Evolutionary conservation across 2,797 vertebrate genomes (phyloP), one percentile per base, ranked within the genome.

Genomic region (Stomatorhinus walkeri): DNA sequence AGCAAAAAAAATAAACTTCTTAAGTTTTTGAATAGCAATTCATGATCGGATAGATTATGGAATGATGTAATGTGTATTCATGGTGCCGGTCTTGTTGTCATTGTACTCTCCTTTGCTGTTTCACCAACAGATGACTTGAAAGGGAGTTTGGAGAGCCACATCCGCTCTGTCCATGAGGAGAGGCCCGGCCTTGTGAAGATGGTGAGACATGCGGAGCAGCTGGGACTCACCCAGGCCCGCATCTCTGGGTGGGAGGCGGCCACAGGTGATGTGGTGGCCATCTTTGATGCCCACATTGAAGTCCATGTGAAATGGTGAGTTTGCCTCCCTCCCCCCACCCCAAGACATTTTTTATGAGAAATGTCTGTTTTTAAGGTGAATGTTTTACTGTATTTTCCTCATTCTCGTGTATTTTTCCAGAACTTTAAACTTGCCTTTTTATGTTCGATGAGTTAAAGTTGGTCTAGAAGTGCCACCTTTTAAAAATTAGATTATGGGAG

Each of bases 201-300:
- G 90, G 49, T 96, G 72, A 88, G 79, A 1, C 96, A 97, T 89
- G 14, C 89, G 0, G 89, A 94, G 91, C 95, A 94, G 91, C 93
- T 94, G 40, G 96, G 96, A 2, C 95, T 97, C 22, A 94, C 96
- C 3, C 94, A 95, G 90, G 96, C 95, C 81, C 92, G 93, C 40
- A 92, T 96, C 88, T 95, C 95, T 0, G 96, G 96, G 2, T 96
- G 95, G 95, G 92, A 91, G 91, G 91, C 16, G 0, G 94, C 96
- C 14, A 89, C 32, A 0, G 96, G 95, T 0, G 95, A 97, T 0
- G 96, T 96, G 88, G 95, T 97, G 9, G 95, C 95, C 89, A 96
- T 97, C 91, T 91, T 97, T 91, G 96, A 97, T 28, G 95, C 95
- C 85, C 96, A 97, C 89, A 89, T 97, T 88, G 96, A 97, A 91